Percentiles rank a stretch among this genome's conserved stretches.
Evolutionary conservation across 2,888 invertebrate species (phyloP).

Genomic region (Leptopilina syphax): DNA sequence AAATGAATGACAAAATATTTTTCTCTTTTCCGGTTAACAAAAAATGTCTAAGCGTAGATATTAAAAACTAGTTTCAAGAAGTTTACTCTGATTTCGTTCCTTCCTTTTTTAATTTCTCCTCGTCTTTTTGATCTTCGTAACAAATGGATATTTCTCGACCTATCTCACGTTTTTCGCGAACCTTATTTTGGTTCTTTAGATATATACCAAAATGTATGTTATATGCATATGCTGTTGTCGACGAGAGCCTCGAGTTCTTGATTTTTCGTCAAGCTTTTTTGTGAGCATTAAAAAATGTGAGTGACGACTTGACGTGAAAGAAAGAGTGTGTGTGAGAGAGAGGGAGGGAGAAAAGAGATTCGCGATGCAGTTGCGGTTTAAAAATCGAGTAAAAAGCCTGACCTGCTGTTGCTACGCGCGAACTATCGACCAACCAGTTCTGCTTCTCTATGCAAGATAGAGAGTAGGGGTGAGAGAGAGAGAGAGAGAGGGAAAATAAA

Average conservation of each 20-base stretch:
- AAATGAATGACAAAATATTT: too few species aligned
- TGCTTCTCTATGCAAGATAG: conserved; percentile 39
- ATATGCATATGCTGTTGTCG: too few species aligned
- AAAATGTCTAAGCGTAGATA: too few species aligned
- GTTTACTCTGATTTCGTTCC: too few species aligned
- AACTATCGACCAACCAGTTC: conserved; percentile 66
- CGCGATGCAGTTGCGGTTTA: conserved; percentile 54
- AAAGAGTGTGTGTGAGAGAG: conserved; percentile 19
- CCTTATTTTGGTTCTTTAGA: too few species aligned
- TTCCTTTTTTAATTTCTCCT: too few species aligned
- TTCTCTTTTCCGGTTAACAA: too few species aligned
- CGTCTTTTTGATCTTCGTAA: too few species aligned
- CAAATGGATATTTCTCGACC: too few species aligned
- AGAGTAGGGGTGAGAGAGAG: conserved; percentile 9
- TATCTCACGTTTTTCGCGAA: too few species aligned
- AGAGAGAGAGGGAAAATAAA: not conserved
- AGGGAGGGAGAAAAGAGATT: not conserved
- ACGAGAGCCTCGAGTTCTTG: not conserved
- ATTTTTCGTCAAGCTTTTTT: conserved; percentile 20
- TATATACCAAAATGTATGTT: too few species aligned
- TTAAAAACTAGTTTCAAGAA: too few species aligned
- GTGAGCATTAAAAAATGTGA: conserved; percentile 22
- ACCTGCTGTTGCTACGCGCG: conserved; percentile 70
- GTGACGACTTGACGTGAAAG: conserved; percentile 15
- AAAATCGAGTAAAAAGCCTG: conserved; percentile 67